Evolutionary conservation across 1,140 invertebrate species (phyloP), one percentile per base, ranked within the genome.

Genomic region (Halyomorpha halys): DNA sequence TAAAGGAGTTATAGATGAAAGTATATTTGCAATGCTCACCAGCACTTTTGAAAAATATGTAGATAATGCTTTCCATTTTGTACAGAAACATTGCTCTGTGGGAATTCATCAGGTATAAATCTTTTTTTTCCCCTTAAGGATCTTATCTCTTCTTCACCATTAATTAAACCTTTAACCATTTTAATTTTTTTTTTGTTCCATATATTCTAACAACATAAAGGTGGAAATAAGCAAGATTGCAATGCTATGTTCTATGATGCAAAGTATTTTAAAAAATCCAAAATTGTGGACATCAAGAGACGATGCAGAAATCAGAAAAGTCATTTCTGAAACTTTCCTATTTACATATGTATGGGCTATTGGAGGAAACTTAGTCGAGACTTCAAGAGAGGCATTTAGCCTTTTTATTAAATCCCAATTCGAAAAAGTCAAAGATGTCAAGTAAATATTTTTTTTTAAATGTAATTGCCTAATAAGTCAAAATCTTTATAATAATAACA

Each of bases 301-400:
- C 60, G 80, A 79, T 61, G 70, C 75, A 6, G 75, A 80, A 47
- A 72, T 85, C 0, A 82, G 83, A 71, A 78, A 76, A n/a, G 81
- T 86, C 59, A 70, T 90, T 8, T 80, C 78, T 34, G 84, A 87
- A 68, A 81, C 81, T 3, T 91, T 90, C 73, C 78, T 86, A 53
- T 88, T 89, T 71, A 80, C 82, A 19, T 89, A 86, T 70, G 72
- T 91, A 1, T 94, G 91, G 91, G 78, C 83, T 1, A 73, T 93
- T 8, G 90, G 90, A 34, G 90, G 90, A 0, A 93, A 92, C 74
- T 77, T 91, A 2, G 74, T 80, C 1, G 88, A 92, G 68, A 72
- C 69, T 1, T 83, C 85, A 60, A 81, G 85, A 65, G 80, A 83
- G 34, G 73, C 77, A 11, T 88, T 89, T 70, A 89, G 92, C 71